Base-by-base conservation (phyloP, 2,113 vertebrate species). In the Heterotilapia buettikoferi region DNA sequence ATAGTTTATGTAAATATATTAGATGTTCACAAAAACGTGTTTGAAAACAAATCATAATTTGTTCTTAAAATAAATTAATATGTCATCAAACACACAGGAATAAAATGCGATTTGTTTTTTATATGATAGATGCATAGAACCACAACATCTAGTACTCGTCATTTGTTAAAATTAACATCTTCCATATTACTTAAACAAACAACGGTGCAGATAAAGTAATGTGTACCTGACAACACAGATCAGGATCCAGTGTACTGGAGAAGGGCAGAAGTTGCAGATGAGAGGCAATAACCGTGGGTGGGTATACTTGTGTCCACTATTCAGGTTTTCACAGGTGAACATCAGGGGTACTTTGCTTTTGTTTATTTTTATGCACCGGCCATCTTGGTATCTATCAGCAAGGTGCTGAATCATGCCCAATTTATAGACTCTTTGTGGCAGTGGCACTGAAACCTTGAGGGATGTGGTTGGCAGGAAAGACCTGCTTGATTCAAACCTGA, bases 11-110 rank as follows among this genome's bases (percentile, higher is more conserved):
- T 29, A 29, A 9, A 76, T 50, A 19, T 76, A 0, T 50, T 31
- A 47, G 6, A 38, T 38, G 61, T 21, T 76, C 14, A 47, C 40
- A 29, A 26, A 76, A 26, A 76, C 0, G 0, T 6, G 59, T 7
- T 76, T 76, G 14, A 76, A 29, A 76, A 19, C 6, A 50, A 76
- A 76, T 76, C 0, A 19, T 2, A 47, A 29, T 50, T 76, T 45
- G 21, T 26, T 71, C n/a, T 24, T 73, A 29, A 73, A 73, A 73
- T 21, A 1, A 43, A 1, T 68, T 3, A 73, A 26, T 9, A 4
- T 68, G 11, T 68, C 0, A 71, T 71, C 13, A 45, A 73, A 10
- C 21, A 73, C 40, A 68, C 63, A 40, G 19, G 11, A 47, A 76
- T 29, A 19, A 29, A 29, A 76, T 45, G 2, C 19, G 40, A 47